Conservation (phyloP, 1,140 invertebrate genomes). For the Teleogryllus occipitalis region DNA sequence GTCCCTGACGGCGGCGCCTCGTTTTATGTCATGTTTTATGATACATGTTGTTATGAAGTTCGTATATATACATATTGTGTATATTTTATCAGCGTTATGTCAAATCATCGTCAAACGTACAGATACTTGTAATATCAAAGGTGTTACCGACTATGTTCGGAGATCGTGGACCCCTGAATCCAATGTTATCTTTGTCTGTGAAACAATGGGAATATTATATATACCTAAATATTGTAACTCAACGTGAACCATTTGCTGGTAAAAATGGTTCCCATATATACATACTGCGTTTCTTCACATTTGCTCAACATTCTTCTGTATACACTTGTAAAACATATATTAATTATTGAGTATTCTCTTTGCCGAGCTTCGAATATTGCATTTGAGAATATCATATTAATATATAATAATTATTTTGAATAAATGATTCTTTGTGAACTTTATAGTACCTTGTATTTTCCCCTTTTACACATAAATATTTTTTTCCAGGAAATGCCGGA, state of each 20-base stretch:
- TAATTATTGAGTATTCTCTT: conserved; percentile 6
- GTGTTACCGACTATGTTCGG: not conserved
- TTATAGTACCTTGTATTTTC: not conserved
- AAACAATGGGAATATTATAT: not conserved
- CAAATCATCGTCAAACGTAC: not conserved
- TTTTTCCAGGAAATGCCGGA: too few relatives aligned
- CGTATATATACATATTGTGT: conserved; percentile 1
- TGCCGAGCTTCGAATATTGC: not conserved
- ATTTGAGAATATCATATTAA: conserved; percentile 6
- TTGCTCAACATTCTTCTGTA: not conserved
- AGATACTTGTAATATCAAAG: conserved; percentile 3
- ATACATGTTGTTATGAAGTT: not conserved
- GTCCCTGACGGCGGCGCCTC: not conserved
- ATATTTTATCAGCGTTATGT: not conserved
- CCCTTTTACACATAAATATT: too few relatives aligned
- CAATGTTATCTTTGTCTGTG: conserved; percentile 4
- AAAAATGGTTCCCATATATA: not conserved
- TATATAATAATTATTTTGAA: conserved; percentile 6
- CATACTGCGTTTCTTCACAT: not conserved
- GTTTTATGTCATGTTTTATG: not conserved
- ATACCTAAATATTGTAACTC: not conserved
- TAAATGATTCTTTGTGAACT: conserved; percentile 5
- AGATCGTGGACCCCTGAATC: not conserved
- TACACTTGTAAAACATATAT: conserved; percentile 6
- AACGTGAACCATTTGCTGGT: conserved; percentile 1